Evolutionary conservation across 2,797 vertebrate species (phyloP).

Genomic region (Thunnus albacares): DNA sequence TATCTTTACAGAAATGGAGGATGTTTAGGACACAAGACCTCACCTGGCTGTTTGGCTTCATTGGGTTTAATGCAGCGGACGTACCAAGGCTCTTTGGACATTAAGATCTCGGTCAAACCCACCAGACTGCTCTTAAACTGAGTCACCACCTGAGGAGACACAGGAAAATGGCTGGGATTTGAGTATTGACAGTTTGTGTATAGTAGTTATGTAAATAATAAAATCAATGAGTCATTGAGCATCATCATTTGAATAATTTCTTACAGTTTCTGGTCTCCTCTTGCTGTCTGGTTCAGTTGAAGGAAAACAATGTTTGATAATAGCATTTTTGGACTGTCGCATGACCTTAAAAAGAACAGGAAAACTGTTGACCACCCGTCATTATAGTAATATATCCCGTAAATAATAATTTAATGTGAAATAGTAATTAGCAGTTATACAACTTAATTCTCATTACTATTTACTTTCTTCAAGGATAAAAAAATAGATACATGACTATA

Average conservation of each 20-base stretch:
- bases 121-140: constrained; percentile 95
- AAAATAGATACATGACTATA: no score
- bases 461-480: no score
- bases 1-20: not conserved
- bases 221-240: not conserved
- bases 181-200: not conserved
- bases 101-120: constrained; percentile 92
- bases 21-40: constrained; percentile 54
- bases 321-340: constrained; percentile 90
- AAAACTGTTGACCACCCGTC: not conserved
- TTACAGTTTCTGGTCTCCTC: constrained; percentile 91
- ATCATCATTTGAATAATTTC: constrained; percentile 19
- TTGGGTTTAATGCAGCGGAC: constrained; percentile 97
- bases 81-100: constrained; percentile 95
- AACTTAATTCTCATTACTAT: no score
- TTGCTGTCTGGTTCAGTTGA: constrained; percentile 90
- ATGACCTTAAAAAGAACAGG: constrained; percentile 86
- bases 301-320: constrained; percentile 92
- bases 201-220: not conserved
- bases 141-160: constrained; percentile 89
- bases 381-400: no score
- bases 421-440: no score
- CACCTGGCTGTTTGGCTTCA: constrained; percentile 93
- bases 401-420: no score
- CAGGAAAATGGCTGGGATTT: not conserved